Conservation (phyloP, 64 coral and sea anemone genomes). For the Dendronephthya gigantea region DNA sequence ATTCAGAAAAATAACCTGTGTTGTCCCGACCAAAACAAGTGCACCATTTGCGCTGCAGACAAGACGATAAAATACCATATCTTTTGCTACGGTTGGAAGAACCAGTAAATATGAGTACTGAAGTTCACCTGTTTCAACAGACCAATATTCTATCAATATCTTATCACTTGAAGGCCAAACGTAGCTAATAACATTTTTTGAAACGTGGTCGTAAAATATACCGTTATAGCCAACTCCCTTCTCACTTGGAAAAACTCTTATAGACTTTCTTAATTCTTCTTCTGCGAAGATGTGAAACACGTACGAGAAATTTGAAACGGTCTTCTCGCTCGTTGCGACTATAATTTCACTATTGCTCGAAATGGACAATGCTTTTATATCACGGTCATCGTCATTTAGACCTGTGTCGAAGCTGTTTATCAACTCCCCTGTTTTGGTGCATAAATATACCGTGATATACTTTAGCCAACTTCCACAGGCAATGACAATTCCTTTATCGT, state of each 20-base stretch:
- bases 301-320: not conserved
- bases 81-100: too few relatives aligned
- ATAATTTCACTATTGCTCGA: not conserved
- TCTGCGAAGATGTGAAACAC: not conserved
- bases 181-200: not conserved
- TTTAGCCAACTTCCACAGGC: not conserved
- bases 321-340: not conserved
- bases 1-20: too few relatives aligned
- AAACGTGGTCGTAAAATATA: not conserved
- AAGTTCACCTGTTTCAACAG: not conserved
- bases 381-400: not conserved
- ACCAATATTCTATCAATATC: not conserved
- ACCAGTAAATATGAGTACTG: not conserved
- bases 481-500: not conserved
- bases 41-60: too few relatives aligned
- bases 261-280: not conserved
- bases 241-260: not conserved
- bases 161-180: not conserved
- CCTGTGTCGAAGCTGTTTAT: not conserved
- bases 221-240: not conserved
- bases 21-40: too few relatives aligned
- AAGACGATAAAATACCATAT: too few relatives aligned
- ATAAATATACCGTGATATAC: not conserved
- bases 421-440: not conserved
- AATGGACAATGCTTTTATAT: not conserved